Evolutionary conservation across 2,888 invertebrate genomes (phyloP), one percentile per base, ranked within the genome.

Genomic region (Apantesis nais): DNA sequence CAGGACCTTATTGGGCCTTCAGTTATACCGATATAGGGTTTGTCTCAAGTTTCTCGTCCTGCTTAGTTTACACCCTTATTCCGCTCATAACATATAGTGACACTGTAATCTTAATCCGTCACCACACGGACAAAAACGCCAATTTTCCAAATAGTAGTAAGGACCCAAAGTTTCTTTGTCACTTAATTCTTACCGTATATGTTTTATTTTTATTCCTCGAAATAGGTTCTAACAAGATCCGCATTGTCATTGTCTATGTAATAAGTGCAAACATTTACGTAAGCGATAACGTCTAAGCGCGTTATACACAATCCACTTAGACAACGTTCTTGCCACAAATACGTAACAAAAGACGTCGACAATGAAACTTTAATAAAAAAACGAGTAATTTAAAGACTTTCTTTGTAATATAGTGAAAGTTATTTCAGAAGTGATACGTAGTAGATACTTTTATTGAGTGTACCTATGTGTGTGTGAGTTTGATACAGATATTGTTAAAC

Each of bases 291-390:
- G 73, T 68, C 41, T 68, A 73, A 68, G 16, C 25, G 71, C 52
- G 73, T 64, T 58, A 55, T 29, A 61, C 68, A 69, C 66, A 74
- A 82, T 75, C 78, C 73, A 66, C 74, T 79, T 75, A 74, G 64
- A 62, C 31, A 73, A 78, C 74, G 74, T 76, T 66, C 78, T 79
- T 79, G 71, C 71, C 62, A 64, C 62, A 71, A 68, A 72, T 64
- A 62, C 72, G 68, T 68, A 69, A 74, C 44, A 74, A 14, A 62
- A 14, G 41, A 41, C 34, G 37, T 68, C 65, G 65, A 71, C 62
- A 71, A 71, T 52, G 37, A 44, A 37, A 70, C 39, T 58, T 48
- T 11, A 25, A 62, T 48, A 34, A 22, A 65, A 37, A 60, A 68
- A 62, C 22, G 37, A 55, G 52, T 19, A 65, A 48, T 14, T 34